Evolutionary conservation across 1,140 invertebrate genomes (phyloP).

Genomic region (Proales similis): DNA sequence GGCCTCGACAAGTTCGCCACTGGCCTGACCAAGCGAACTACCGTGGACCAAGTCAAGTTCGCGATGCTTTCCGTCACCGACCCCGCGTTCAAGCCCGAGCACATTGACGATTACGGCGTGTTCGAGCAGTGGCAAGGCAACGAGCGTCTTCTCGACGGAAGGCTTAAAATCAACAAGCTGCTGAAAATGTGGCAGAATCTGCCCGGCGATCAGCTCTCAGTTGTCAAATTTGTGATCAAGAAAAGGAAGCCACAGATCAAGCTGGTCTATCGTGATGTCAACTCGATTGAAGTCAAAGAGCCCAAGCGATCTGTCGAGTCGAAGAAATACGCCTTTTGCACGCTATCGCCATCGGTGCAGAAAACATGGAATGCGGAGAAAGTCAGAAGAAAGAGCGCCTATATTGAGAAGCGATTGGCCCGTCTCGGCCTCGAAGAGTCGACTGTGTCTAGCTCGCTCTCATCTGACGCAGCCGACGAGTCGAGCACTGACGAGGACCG

Average conservation of each 20-base stretch:
- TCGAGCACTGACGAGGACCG: too few relatives aligned
- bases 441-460: too few relatives aligned
- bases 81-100: neutral
- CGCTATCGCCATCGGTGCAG: constrained; percentile 5
- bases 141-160: constrained; percentile 4
- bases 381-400: neutral
- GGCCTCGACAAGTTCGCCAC: constrained; percentile 6
- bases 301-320: too few relatives aligned
- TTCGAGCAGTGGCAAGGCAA: constrained; percentile 23
- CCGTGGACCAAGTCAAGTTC: constrained; percentile 14
- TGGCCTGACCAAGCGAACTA: constrained; percentile 14
- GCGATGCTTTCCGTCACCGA: constrained; percentile 21
- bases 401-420: constrained; percentile 9
- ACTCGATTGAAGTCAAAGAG: too few relatives aligned
- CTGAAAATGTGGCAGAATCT: constrained; percentile 27
- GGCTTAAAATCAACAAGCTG: constrained; percentile 11
- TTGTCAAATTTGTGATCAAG: constrained; percentile 30
- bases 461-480: too few relatives aligned
- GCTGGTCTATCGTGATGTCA: too few relatives aligned
- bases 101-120: neutral
- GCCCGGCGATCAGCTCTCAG: constrained; percentile 4
- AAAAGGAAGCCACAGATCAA: too few relatives aligned
- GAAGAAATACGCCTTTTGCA: constrained; percentile 2
- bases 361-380: constrained; percentile 5
- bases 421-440: constrained; percentile 11